Evolutionary conservation across 1,140 invertebrate species (phyloP), one percentile per base, ranked within the genome.

Genomic region (Temnothorax longispinosus): DNA sequence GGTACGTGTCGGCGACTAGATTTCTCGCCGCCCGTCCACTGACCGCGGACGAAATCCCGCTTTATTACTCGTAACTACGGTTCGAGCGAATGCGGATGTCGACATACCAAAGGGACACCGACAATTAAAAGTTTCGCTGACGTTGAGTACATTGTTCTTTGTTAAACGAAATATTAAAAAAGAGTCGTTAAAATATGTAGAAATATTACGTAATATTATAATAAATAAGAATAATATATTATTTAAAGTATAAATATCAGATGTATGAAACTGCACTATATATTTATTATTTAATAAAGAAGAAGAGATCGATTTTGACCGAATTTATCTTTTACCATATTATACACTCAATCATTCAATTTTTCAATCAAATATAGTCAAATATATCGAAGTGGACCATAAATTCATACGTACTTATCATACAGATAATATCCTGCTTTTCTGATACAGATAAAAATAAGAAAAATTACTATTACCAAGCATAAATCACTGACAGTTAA

Each of bases 71-170:
- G 50, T 60, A 74, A 60, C 50, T 32, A 84, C 38, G n/a, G 27
- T 65, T 71, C 38, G n/a, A 85, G 81, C 18, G 44, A 77, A 60
- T 60, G 18, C 50, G 35, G 47, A 72, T 47, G 6, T 18, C 77
- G 71, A 62, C 35, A 77, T 47, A 75, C 27, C 44, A 6, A 35
- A 38, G 35, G 13, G 67, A 76, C 58, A 38, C 6, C 27, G 65
- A 11, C 60, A 87, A 89, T 89, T 87, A 76, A 89, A 77, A 88
- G 65, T 85, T 84, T 74, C 11, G 7, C 38, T 44, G 38, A 56
- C 21, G 27, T 32, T 35, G 2, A 54, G 2, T 2, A 32, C 44
- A 56, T 13, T 11, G 15, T 10, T 58, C 15, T 35, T 65, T 47
- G n/a, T 58, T 74, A n/a, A 74, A 82, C 4, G 6, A 13, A 72